These are phyloP conservation scores for Parazoanthus atlanticus DNA, from an alignment of 92 coral and sea anemone genomes.

Conservation along the genomic window DNA sequence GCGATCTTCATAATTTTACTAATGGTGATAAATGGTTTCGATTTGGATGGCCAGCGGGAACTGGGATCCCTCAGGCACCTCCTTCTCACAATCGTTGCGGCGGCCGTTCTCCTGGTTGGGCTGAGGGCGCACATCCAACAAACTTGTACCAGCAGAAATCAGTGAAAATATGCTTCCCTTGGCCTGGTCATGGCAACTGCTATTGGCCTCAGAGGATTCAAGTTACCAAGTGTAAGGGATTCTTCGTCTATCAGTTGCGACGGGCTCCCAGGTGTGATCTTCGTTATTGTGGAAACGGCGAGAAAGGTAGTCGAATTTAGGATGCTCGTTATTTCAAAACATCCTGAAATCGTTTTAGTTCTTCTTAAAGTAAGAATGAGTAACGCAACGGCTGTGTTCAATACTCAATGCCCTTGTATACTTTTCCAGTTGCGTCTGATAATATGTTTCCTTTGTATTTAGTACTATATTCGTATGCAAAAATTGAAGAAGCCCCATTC, in stretches of 20 bases:
- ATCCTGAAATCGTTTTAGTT: no score
- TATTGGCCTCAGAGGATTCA: neutral
- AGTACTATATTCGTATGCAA: no score
- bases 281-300: constrained; percentile 40
- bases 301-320: neutral
- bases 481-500: no score
- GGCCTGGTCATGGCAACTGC: neutral
- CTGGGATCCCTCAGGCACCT: neutral
- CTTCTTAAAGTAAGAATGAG: no score
- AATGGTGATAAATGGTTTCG: constrained; percentile 6
- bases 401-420: no score
- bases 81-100: neutral
- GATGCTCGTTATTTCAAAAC: no score
- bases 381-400: no score
- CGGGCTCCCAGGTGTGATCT: neutral
- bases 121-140: neutral
- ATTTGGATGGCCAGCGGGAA: constrained; percentile 20
- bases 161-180: constrained; percentile 14
- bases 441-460: no score
- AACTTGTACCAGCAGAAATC: neutral
- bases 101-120: constrained; percentile 21
- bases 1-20: neutral
- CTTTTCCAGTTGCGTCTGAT: no score
- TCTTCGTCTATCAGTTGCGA: constrained; percentile 18
- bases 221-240: constrained; percentile 4